phyloP scores from a whole-genome alignment of 2,113 vertebrate genomes.

The Laticauda colubrina region DNA sequence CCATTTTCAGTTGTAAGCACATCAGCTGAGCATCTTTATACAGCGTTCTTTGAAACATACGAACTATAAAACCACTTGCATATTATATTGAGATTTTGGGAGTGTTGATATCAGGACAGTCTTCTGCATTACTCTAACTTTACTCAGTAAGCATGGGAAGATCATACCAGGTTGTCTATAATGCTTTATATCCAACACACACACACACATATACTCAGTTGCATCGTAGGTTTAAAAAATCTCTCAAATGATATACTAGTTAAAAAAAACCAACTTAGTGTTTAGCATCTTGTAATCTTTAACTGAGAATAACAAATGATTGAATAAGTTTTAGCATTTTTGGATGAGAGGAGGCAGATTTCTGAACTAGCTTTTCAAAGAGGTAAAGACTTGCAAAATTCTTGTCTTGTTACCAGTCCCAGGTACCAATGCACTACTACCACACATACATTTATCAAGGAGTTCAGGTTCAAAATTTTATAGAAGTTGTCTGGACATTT shows the following conservation, averaged over 20 bases:
- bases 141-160: slow-evolving; percentile 69
- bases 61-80: slow-evolving; percentile 47
- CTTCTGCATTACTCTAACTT: slow-evolving; percentile 57
- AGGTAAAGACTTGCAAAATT: slow-evolving; percentile 62
- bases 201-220: slow-evolving; percentile 56
- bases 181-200: slow-evolving; percentile 58
- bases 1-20: slow-evolving; percentile 37
- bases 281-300: slow-evolving; percentile 54
- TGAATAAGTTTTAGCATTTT: slow-evolving; percentile 51
- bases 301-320: slow-evolving; percentile 48
- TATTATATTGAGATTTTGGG: slow-evolving; percentile 47
- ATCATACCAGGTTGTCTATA: slow-evolving; percentile 62
- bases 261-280: slow-evolving; percentile 61
- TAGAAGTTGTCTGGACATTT: slow-evolving; percentile 73
- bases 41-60: slow-evolving; percentile 55
- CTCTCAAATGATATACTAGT: slow-evolving; percentile 56
- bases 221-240: slow-evolving; percentile 54
- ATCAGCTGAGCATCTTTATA: slow-evolving; percentile 46
- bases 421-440: slow-evolving; percentile 57
- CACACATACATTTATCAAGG: slow-evolving; percentile 52
- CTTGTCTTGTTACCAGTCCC: slow-evolving; percentile 54
- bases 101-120: slow-evolving; percentile 40
- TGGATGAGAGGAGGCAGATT: slow-evolving; percentile 51
- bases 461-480: slow-evolving; percentile 72
- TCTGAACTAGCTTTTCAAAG: slow-evolving; percentile 59